Conservation (phyloP, 2,113 vertebrate genomes). For the Collichthys lucidus region DNA sequence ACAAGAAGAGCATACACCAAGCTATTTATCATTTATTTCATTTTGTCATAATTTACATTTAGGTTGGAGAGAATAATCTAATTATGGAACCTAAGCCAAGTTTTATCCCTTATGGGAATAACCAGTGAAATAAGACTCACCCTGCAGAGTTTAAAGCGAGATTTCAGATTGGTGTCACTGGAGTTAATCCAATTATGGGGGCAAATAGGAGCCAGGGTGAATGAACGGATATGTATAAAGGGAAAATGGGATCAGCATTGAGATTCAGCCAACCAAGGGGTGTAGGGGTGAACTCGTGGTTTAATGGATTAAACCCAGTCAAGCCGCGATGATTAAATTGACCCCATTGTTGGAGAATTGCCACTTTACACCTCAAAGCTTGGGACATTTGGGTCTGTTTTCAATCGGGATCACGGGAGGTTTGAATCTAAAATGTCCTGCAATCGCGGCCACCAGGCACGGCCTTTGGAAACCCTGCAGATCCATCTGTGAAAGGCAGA, state of each 20-base stretch:
- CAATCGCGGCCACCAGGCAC: constrained; percentile 58
- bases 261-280: constrained; percentile 55
- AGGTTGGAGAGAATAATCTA: constrained; percentile 46
- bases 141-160: constrained; percentile 64
- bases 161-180: constrained; percentile 76
- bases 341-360: constrained; percentile 47
- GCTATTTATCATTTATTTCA: constrained; percentile 58
- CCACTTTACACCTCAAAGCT: constrained; percentile 34
- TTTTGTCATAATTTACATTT: constrained; percentile 64
- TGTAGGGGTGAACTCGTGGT: constrained; percentile 59
- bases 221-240: constrained; percentile 69
- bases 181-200: constrained; percentile 78
- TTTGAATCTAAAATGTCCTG: constrained; percentile 33
- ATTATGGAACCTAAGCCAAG: constrained; percentile 70
- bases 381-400: constrained; percentile 30
- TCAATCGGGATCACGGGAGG: constrained; percentile 13
- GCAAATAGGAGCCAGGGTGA: constrained; percentile 65
- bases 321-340: constrained; percentile 69
- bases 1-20: constrained; percentile 29
- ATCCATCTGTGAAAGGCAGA: constrained; percentile 79
- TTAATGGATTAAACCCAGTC: constrained; percentile 74
- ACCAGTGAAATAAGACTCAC: constrained; percentile 63
- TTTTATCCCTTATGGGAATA: constrained; percentile 71
- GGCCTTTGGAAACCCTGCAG: constrained; percentile 46
- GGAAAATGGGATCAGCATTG: constrained; percentile 74